These are phyloP conservation scores for Centrocercus urophasianus DNA, from an alignment of 2,113 vertebrate species.

Conservation along the genomic window DNA sequence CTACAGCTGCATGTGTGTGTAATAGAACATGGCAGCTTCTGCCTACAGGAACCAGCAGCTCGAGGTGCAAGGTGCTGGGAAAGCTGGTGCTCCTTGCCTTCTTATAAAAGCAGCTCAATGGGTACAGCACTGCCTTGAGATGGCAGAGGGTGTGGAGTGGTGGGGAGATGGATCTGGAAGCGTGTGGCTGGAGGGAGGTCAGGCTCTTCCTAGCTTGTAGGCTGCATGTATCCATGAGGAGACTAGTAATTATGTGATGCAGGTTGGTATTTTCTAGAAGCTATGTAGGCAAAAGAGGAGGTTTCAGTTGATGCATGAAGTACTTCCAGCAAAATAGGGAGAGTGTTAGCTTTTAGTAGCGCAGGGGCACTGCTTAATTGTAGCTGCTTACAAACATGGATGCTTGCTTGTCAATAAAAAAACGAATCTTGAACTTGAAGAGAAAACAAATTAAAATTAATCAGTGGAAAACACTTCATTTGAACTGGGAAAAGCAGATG, in stretches of 20 bases:
- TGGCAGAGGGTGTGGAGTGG: not conserved
- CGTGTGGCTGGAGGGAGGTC: not conserved
- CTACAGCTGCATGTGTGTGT: not conserved
- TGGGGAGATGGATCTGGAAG: not conserved
- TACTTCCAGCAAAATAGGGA: not conserved
- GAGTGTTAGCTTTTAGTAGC: constrained; percentile 7
- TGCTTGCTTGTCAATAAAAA: constrained; percentile 46
- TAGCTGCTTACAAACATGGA: not conserved
- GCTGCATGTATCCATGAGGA: not conserved
- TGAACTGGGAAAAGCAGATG: constrained; percentile 54
- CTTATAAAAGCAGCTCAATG: accelerated
- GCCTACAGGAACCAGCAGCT: not conserved
- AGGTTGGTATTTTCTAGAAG: not conserved
- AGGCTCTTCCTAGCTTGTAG: not conserved
- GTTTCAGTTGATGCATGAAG: not conserved
- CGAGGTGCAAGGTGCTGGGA: not conserved
- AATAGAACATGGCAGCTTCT: not conserved
- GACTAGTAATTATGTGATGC: not conserved
- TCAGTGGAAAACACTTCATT: constrained; percentile 65
- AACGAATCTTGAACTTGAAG: constrained; percentile 57
- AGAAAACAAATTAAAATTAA: constrained; percentile 59
- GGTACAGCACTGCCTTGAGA: accelerated
- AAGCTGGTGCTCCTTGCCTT: not conserved
- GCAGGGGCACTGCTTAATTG: not conserved
- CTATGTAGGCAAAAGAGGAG: not conserved